Base-by-base conservation (phyloP, 2,888 invertebrate genomes). In the Sycophila texana region DNA sequence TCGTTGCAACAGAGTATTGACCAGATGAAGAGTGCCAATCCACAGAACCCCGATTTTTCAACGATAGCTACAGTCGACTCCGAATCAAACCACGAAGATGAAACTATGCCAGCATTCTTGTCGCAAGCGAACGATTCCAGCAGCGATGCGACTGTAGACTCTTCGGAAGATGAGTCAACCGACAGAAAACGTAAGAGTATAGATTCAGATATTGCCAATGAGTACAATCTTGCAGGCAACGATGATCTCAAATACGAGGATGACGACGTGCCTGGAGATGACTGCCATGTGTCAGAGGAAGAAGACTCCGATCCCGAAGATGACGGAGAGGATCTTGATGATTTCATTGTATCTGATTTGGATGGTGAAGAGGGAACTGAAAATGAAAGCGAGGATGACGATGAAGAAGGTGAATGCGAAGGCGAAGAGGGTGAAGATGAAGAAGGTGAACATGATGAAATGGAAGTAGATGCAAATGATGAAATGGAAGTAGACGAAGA, bases 201-300 rank as follows among this genome's bases (percentile, higher is more conserved):
- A 1, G 83, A 89, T 53, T 84, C 85, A 0, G 89, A 89, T 81
- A 70, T 89, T 5, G 84, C 82, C 1, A 85, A 55, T 10, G 89
- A 88, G 61, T 85, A 87, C 55, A 89, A 89, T 82, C 82, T 89
- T 7, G 75, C 81, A 47, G 89, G 89, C 4, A 77, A 82, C 5
- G 71, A 66, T 16, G 7, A n/a, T 13, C 4, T 55, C 0, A 76
- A 83, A 5, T 86, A 85, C 79, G 84, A 86, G 1, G 89, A 89
- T 74, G 88, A 89, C 60, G 83, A 88, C 72, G 84, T 87, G 0
- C 82, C 84, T 47, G 88, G 83, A 4, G 88, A 89, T 79, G 87
- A 86, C 13, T 89, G 89, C 57, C 82, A 85, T 77, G 85, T 74
- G 14, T 89, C 89, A 4, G 89, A 89, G 82, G 82, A 84, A 0